phyloP scores from a whole-genome alignment of 2,888 invertebrate genomes.

The Rosalia funebris region DNA sequence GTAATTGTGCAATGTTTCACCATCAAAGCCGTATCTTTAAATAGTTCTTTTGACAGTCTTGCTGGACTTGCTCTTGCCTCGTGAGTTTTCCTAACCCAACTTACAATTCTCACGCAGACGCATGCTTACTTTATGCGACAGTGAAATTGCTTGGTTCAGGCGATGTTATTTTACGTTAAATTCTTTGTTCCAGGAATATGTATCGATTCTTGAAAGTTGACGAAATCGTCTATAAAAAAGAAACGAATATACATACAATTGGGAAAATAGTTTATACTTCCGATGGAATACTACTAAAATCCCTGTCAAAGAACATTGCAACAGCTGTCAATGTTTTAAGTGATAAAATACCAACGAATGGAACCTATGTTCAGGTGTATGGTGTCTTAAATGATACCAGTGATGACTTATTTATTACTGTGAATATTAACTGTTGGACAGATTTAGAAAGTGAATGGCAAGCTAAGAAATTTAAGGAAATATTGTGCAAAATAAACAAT shows the following conservation, averaged over 20 bases:
- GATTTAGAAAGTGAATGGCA: conserved; percentile 5
- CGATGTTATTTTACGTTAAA: conserved; percentile 1
- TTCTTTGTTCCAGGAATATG: neutral
- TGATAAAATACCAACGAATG: neutral
- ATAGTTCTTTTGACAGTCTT: neutral
- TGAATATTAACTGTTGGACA: conserved; percentile 13
- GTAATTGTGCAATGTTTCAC: neutral
- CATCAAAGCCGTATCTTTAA: neutral
- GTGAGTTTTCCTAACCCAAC: too few species aligned
- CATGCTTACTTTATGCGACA: neutral
- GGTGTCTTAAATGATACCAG: conserved; percentile 10
- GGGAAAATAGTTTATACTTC: conserved; percentile 18
- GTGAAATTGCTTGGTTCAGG: neutral
- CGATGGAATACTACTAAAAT: conserved; percentile 15
- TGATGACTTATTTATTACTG: neutral
- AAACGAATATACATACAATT: conserved; percentile 12
- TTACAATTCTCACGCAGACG: neutral
- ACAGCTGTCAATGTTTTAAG: conserved; percentile 6
- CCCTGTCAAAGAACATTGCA: neutral
- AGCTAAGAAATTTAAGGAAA: conserved; percentile 8
- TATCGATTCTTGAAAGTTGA: conserved; percentile 1
- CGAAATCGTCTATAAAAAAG: conserved; percentile 8
- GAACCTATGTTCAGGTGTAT: conserved; percentile 13
- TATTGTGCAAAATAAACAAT: conserved; percentile 13
- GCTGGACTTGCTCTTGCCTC: too few species aligned